Percentiles rank a stretch among this genome's conserved stretches.
Conservation (phyloP, 2,113 vertebrate genomes). For the Ailurus styani region DNA sequence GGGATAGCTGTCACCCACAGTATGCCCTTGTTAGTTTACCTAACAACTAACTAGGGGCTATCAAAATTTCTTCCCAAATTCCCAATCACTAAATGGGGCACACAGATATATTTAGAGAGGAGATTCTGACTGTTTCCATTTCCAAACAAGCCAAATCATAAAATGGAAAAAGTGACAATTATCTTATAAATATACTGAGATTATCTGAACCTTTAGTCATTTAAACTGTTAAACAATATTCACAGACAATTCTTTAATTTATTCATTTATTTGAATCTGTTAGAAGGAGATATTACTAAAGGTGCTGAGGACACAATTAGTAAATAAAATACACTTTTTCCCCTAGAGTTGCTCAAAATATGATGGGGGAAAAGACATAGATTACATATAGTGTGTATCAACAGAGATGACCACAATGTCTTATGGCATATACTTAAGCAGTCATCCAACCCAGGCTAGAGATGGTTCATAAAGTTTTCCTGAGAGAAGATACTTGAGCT, state of each 20-base stretch:
- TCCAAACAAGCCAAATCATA: constrained; percentile 15
- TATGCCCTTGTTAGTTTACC: constrained; percentile 17
- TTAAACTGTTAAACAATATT: background rate
- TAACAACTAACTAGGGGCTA: background rate
- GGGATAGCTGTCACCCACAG: background rate
- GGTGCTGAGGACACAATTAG: background rate
- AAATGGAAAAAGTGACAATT: background rate
- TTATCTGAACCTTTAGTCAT: background rate
- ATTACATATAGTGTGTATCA: background rate
- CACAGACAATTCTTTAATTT: background rate
- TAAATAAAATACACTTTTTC: background rate
- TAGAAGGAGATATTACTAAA: background rate
- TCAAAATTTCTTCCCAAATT: background rate
- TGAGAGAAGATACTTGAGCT: background rate
- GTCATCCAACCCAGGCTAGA: background rate
- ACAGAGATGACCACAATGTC: background rate
- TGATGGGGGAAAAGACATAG: background rate
- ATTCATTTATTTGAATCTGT: background rate
- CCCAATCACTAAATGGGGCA: background rate
- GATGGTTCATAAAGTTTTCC: background rate
- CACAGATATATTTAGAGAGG: background rate
- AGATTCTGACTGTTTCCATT: background rate
- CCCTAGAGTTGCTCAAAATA: background rate
- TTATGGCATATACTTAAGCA: background rate
- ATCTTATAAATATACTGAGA: background rate